Conservation (phyloP, 2,888 invertebrate species). For the Slavum lentiscoides region DNA sequence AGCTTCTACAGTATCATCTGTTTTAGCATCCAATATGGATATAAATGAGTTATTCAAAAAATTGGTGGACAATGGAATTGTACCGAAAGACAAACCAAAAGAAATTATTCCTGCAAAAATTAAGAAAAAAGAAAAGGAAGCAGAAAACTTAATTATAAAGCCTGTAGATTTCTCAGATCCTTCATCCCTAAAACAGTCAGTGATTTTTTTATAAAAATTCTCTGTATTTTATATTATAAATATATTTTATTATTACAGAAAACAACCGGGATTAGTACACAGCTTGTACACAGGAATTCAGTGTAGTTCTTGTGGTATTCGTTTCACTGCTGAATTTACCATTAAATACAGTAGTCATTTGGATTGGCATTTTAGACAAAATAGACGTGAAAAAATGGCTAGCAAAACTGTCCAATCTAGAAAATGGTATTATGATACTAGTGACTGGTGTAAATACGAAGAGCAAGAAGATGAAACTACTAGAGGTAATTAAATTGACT, state of each 20-base stretch:
- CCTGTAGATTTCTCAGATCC: constrained; percentile 71
- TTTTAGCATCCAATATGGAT: constrained; percentile 62
- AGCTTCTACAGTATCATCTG: constrained; percentile 10
- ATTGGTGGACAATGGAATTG: constrained; percentile 82
- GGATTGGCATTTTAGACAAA: constrained; percentile 98
- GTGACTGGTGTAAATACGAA: constrained; percentile 93
- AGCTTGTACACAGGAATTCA: constrained; percentile 82
- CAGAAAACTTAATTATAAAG: constrained; percentile 61
- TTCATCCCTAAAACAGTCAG: constrained; percentile 75
- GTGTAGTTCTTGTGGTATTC: constrained; percentile 93
- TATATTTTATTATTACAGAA: constrained; percentile 62
- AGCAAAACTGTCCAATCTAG: constrained; percentile 80
- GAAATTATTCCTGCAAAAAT: constrained; percentile 49
- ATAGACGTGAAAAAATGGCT: constrained; percentile 83
- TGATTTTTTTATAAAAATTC: constrained; percentile 55
- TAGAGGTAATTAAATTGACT: constrained; percentile 65
- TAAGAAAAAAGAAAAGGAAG: constrained; percentile 57
- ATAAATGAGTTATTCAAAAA: constrained; percentile 84
- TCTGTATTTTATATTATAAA: constrained; percentile 23
- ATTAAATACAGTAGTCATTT: constrained; percentile 92
- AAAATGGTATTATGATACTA: constrained; percentile 86
- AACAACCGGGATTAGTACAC: constrained; percentile 66
- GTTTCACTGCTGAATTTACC: constrained; percentile 88
- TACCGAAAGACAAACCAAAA: constrained; percentile 60
- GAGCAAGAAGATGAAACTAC: constrained; percentile 91